A percentile compares a stretch with the other conserved stretches of the same genome.
phyloP scores from a whole-genome alignment of 2,113 vertebrate genomes.

The Nematolebias whitei region DNA sequence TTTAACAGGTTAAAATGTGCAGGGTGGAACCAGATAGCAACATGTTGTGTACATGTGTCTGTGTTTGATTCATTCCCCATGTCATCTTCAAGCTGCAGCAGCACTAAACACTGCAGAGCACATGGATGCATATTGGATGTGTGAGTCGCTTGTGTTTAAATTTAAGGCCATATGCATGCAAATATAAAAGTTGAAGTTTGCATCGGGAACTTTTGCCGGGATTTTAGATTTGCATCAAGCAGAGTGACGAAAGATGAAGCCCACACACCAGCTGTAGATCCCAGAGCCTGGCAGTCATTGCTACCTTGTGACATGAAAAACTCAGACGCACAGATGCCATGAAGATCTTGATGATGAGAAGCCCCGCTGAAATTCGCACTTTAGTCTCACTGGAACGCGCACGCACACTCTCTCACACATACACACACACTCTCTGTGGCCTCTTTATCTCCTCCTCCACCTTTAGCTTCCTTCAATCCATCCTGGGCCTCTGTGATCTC shows the following conservation, averaged over 20 bases:
- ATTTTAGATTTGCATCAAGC: constrained; percentile 33
- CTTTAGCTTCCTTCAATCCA: constrained; percentile 53
- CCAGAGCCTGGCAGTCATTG: constrained; percentile 24
- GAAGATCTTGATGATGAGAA: constrained; percentile 53
- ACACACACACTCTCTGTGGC: constrained; percentile 37
- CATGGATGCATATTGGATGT: constrained; percentile 33
- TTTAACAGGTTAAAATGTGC: neutral
- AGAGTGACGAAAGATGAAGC: constrained; percentile 37
- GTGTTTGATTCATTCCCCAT: constrained; percentile 22
- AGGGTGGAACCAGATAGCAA: constrained; percentile 17
- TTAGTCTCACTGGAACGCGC: constrained; percentile 51
- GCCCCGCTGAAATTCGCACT: constrained; percentile 66
- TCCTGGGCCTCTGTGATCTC: constrained; percentile 56
- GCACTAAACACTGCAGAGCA: constrained; percentile 43
- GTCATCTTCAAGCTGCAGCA: constrained; percentile 35
- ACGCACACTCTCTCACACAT: constrained; percentile 40
- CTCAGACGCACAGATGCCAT: constrained; percentile 38
- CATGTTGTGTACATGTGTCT: constrained; percentile 8
- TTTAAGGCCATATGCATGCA: constrained; percentile 2
- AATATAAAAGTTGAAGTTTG: constrained; percentile 20
- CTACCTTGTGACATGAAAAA: constrained; percentile 51
- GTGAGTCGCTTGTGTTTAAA: constrained; percentile 21
- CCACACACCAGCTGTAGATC: constrained; percentile 66
- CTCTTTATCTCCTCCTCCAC: constrained; percentile 61
- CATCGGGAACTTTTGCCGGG: constrained; percentile 12